Percentiles rank a stretch among this genome's conserved stretches.
Evolutionary conservation across 2,113 vertebrate genomes (phyloP).

Genomic region (Turdus rufiventris): DNA sequence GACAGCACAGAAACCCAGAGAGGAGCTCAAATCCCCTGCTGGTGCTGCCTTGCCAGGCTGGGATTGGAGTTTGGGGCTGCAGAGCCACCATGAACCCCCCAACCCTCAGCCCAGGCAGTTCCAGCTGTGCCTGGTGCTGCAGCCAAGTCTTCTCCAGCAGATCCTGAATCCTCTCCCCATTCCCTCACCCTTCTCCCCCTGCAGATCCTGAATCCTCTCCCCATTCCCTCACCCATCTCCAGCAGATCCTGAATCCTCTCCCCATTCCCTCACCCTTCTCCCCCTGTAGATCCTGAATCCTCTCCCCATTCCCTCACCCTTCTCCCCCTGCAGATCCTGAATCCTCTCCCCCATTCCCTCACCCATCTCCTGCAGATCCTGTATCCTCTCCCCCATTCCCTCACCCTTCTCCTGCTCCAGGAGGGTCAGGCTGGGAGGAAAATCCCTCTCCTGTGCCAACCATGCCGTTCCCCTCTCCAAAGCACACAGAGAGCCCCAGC

Average conservation of each 20-base stretch:
- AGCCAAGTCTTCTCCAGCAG: background rate
- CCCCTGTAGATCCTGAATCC: too few species aligned
- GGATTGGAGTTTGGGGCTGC: background rate
- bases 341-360: too few species aligned
- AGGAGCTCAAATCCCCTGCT: background rate
- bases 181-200: background rate
- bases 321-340: too few species aligned
- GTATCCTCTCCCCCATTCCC: background rate
- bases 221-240: too few species aligned
- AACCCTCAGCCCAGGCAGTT: background rate
- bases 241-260: too few species aligned
- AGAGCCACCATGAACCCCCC: accelerated
- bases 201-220: too few species aligned
- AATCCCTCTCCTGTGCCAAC: background rate
- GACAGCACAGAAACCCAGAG: background rate
- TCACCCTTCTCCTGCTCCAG: background rate
- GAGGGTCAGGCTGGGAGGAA: background rate
- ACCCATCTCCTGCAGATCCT: too few species aligned
- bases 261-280: too few species aligned
- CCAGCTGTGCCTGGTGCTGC: background rate
- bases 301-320: too few species aligned
- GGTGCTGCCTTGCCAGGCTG: background rate
- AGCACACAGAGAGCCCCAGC: background rate
- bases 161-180: background rate
- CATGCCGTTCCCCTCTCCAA: background rate